Evolutionary conservation across 2,113 vertebrate genomes (phyloP).

Genomic region (Hoplias malabaricus): DNA sequence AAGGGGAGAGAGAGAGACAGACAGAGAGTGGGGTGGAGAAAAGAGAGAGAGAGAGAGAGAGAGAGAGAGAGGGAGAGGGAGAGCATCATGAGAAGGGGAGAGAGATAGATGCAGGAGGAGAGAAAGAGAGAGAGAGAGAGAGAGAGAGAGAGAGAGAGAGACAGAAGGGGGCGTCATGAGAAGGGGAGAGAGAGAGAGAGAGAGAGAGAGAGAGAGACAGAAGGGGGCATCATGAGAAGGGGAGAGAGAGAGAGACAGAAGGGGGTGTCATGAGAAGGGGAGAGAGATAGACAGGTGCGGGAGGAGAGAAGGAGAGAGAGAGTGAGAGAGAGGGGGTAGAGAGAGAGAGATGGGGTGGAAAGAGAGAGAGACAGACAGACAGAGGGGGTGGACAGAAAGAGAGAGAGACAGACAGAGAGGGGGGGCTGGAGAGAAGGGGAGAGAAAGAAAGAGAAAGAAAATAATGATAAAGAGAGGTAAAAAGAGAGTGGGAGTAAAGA

Average conservation of each 20-base stretch:
- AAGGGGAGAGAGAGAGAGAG: neutral
- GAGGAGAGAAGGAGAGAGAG: conserved; percentile 55
- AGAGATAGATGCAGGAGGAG: conserved; percentile 63
- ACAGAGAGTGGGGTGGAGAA: conserved; percentile 29
- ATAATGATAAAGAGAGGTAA: conserved; percentile 60
- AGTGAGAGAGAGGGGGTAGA: conserved; percentile 37
- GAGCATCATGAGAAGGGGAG: no score
- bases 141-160: conserved; percentile 1
- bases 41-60: neutral
- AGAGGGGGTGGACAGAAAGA: conserved; percentile 50
- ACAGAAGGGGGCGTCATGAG: no score
- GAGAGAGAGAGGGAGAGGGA: conserved; percentile 45
- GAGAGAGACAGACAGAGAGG: conserved; percentile 13
- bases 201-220: conserved; percentile 35
- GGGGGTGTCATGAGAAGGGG: conserved; percentile 57
- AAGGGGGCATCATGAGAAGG: no score
- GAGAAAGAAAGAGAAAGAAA: neutral
- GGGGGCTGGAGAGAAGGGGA: conserved; percentile 83
- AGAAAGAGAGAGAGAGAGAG: conserved; percentile 54
- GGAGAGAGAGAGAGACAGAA: conserved; percentile 47
- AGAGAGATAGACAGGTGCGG: conserved; percentile 4
- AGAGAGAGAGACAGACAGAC: conserved; percentile 56
- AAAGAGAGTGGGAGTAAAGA: conserved; percentile 50
- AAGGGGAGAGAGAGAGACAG: conserved; percentile 15
- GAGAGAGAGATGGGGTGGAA: conserved; percentile 59